phyloP scores from a whole-genome alignment of 2,113 vertebrate genomes.

The Perccottus glenii region DNA sequence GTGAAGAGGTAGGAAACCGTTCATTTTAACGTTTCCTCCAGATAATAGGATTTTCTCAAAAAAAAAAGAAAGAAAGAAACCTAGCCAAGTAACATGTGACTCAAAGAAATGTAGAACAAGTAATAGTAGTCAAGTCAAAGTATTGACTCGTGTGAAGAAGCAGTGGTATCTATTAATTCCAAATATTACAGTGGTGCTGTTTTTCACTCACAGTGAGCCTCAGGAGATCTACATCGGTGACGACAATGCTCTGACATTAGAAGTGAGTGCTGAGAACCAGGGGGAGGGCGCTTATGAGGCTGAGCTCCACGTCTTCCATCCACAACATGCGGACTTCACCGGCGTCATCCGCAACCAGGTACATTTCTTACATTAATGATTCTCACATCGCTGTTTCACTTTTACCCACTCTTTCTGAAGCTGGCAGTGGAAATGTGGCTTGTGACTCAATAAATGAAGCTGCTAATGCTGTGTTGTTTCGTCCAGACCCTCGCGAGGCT shows the following conservation, averaged over 20 bases:
- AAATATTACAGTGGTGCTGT: neutral
- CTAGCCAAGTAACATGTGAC: too few relatives aligned
- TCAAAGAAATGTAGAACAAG: too few relatives aligned
- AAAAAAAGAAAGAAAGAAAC: too few relatives aligned
- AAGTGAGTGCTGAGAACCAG: constrained; percentile 86
- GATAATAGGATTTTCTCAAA: too few relatives aligned
- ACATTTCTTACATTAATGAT: neutral
- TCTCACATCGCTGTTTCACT: too few relatives aligned
- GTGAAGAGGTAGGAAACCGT: constrained; percentile 84
- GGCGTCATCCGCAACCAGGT: constrained; percentile 90
- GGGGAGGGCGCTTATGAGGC: constrained; percentile 98
- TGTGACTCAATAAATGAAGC: too few relatives aligned
- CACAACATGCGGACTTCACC: constrained; percentile 92
- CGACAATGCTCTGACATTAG: constrained; percentile 92
- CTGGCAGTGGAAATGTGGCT: neutral
- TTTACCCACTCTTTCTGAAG: neutral
- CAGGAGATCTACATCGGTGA: constrained; percentile 94
- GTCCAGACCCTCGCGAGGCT: constrained; percentile 85
- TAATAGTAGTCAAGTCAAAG: too few relatives aligned
- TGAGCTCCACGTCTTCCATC: constrained; percentile 87
- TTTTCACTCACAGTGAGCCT: constrained; percentile 81
- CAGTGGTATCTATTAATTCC: too few relatives aligned
- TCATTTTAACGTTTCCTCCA: neutral
- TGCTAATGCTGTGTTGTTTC: neutral
- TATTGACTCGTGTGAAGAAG: too few relatives aligned